phyloP scores from a whole-genome alignment of 2,113 vertebrate genomes.

The Platanista minor region DNA sequence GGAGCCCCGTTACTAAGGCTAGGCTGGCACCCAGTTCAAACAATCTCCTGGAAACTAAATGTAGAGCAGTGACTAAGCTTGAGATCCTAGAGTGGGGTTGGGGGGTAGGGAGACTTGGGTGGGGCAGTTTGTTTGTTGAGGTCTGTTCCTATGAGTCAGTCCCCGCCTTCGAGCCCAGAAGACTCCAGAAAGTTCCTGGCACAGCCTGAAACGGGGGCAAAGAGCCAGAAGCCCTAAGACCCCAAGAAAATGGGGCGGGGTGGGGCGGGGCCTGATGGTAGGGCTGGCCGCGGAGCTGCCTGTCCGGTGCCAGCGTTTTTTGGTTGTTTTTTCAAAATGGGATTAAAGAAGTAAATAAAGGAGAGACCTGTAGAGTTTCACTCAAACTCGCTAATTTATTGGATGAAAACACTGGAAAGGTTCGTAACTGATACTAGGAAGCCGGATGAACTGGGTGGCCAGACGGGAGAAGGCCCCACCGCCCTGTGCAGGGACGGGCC shows the following conservation, averaged over 20 bases:
- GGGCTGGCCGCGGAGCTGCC: not conserved
- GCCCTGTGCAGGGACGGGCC: not conserved
- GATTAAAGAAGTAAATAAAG: not conserved
- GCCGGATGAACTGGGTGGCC: not conserved
- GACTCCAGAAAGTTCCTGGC: not conserved
- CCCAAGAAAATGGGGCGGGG: not conserved
- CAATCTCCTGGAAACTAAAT: not conserved
- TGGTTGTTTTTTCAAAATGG: not conserved
- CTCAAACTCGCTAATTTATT: not conserved
- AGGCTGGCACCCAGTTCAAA: not conserved
- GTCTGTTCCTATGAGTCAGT: not conserved
- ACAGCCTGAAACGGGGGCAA: fast-evolving
- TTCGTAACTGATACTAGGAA: not conserved
- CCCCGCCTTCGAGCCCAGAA: not conserved
- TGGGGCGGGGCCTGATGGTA: not conserved
- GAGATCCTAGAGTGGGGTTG: not conserved
- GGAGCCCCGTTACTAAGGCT: not conserved
- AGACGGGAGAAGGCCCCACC: not conserved
- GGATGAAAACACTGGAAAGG: not conserved
- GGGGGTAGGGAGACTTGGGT: not conserved
- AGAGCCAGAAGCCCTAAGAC: not conserved
- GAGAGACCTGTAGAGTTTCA: not conserved
- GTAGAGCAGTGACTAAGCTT: not conserved
- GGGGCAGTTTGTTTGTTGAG: not conserved
- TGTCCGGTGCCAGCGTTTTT: not conserved